phyloP scores from a whole-genome alignment of 2,113 vertebrate genomes.

The Notiomystis cincta region DNA sequence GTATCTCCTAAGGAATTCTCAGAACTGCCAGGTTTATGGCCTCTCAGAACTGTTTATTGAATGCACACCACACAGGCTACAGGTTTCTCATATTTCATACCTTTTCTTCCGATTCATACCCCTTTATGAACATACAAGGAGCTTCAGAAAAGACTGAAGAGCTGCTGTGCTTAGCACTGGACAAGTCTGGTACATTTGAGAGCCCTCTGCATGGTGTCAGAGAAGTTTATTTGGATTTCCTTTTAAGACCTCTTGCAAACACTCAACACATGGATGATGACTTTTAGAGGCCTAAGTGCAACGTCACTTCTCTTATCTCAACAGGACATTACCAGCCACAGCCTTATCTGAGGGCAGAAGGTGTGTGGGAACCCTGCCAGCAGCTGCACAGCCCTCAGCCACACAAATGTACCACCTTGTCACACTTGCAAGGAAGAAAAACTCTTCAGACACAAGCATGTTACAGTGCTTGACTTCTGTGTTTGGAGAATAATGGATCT shows the following conservation, averaged over 20 bases:
- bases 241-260: background rate
- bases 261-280: background rate
- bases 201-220: background rate
- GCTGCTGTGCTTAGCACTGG: background rate
- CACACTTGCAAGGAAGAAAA: background rate
- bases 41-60: background rate
- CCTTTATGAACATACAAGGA: background rate
- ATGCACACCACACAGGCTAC: background rate
- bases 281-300: background rate
- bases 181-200: background rate
- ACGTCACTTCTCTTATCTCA: background rate
- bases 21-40: background rate
- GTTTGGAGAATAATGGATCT: background rate
- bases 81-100: background rate
- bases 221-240: background rate
- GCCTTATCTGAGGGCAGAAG: slow-evolving; percentile 20
- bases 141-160: background rate
- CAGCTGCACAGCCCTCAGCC: background rate
- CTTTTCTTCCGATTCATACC: background rate
- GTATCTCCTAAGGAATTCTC: background rate
- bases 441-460: background rate
- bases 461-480: background rate
- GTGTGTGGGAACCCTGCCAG: background rate
- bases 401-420: background rate
- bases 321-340: background rate